A percentile compares a stretch with the other conserved stretches of the same genome.
phyloP scores from a whole-genome alignment of 2,113 vertebrate genomes.

The Varanus komodoensis region DNA sequence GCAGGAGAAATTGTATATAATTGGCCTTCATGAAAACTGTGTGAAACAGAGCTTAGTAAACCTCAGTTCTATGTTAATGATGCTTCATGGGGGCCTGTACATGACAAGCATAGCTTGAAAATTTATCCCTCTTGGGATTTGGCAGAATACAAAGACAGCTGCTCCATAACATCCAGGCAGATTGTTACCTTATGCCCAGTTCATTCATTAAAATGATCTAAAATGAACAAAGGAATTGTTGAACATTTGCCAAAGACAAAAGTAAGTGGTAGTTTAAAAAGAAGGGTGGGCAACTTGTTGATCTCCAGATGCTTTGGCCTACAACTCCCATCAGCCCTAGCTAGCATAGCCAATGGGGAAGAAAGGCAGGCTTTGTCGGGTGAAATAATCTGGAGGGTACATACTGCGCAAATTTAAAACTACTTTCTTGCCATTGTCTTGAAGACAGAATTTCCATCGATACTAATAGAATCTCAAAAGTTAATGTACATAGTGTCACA shows the following conservation, averaged over 20 bases:
- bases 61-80: conserved; percentile 43
- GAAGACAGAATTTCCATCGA: background rate
- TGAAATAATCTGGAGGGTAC: too few relatives aligned
- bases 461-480: background rate
- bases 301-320: too few relatives aligned
- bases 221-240: background rate
- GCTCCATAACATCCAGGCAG: background rate
- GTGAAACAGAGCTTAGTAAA: conserved; percentile 39
- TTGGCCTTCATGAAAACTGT: conserved; percentile 47
- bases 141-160: conserved; percentile 25
- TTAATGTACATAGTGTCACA: background rate
- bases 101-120: conserved; percentile 21
- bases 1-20: conserved; percentile 21
- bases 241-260: background rate
- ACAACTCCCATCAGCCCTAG: too few relatives aligned
- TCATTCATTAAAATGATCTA: background rate
- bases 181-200: background rate
- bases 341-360: too few relatives aligned
- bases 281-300: too few relatives aligned
- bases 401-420: background rate
- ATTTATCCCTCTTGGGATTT: background rate
- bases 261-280: background rate
- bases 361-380: too few relatives aligned
- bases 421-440: background rate
- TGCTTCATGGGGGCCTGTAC: conserved; percentile 16